Conservation (phyloP, 2,113 vertebrate genomes). For the Thalassarche chlororhynchos region DNA sequence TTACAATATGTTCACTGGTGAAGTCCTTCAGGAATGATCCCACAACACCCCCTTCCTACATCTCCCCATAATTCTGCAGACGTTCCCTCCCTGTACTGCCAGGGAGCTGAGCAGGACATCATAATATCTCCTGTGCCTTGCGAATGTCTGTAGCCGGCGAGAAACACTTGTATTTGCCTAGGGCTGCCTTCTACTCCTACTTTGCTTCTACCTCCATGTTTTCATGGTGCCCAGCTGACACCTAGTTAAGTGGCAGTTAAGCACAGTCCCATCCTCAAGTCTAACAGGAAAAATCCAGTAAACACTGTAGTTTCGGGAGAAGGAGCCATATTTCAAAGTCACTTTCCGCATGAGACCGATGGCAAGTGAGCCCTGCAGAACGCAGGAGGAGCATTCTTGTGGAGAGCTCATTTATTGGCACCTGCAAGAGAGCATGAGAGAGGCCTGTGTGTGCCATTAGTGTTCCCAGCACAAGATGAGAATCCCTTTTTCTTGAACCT, state of each 20-base stretch:
- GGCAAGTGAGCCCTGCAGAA: not conserved
- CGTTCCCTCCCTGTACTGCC: not conserved
- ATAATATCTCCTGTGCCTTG: not conserved
- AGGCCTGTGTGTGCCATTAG: not conserved
- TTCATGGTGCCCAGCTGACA: not conserved
- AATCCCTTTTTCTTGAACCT: not conserved
- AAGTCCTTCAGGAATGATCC: not conserved
- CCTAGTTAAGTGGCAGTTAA: not conserved
- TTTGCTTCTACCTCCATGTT: not conserved
- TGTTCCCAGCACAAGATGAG: not conserved
- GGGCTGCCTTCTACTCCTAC: not conserved
- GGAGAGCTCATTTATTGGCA: not conserved
- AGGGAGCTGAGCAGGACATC: not conserved
- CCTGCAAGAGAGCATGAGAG: not conserved
- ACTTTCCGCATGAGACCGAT: not conserved
- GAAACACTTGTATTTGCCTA: not conserved
- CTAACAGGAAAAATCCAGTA: not conserved
- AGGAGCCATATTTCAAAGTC: not conserved
- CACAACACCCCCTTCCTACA: not conserved
- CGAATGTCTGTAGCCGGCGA: not conserved
- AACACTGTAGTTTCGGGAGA: not conserved
- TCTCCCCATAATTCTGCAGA: not conserved
- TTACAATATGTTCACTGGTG: not conserved
- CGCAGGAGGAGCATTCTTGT: not conserved
- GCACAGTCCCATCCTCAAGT: not conserved